Base-by-base conservation (phyloP, 2,113 vertebrate genomes). In the Lichenostomus cassidix region DNA sequence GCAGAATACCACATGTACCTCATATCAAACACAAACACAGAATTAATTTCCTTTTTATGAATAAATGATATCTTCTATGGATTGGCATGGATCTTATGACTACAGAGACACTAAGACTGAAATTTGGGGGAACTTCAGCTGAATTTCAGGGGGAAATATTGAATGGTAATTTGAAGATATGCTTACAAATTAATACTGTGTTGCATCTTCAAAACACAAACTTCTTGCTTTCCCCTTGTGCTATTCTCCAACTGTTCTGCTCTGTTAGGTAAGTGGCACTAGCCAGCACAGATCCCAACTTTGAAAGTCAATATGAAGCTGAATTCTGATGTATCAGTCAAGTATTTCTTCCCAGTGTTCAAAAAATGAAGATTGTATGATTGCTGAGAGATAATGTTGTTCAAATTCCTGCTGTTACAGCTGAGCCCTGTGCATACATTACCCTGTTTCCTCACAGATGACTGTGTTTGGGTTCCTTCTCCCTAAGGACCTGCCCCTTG, bases 401-500 rank as follows among this genome's bases (percentile, higher is more conserved):
- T 55, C 58, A 10, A 71, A 82, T 59, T 82, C 19, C 22, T 60
- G 62, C 23, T 64, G 12, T 17, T 56, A 46, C 35, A 75, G 21
- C 7, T 23, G 6, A 79, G 10, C 8, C 8, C 19, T 46, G 83
- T 69, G 37, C 0, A 0, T 11, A 15, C 1, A 1, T 60, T 25
- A 74, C 6, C 1, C 15, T 52, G 7, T 35, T 88, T 86, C 47
- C 16, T 8, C 47, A 69, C 9, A 88, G 47, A 25, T 41, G 47
- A 35, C 13, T 23, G 7, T 16, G 8, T 25, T 68, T 24, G 33
- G 0, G 12, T 35, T 86, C 9, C 33, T 11, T 47, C 12, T 69
- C 11, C 31, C 20, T 25, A 47, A 71, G 4, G 11, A 50, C 28
- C 31, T 55, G 28, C 2, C 12, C 5, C 5, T 55, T 49, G 12